Conservation (phyloP, 2,888 invertebrate species). For the Epinotia bilunana region DNA sequence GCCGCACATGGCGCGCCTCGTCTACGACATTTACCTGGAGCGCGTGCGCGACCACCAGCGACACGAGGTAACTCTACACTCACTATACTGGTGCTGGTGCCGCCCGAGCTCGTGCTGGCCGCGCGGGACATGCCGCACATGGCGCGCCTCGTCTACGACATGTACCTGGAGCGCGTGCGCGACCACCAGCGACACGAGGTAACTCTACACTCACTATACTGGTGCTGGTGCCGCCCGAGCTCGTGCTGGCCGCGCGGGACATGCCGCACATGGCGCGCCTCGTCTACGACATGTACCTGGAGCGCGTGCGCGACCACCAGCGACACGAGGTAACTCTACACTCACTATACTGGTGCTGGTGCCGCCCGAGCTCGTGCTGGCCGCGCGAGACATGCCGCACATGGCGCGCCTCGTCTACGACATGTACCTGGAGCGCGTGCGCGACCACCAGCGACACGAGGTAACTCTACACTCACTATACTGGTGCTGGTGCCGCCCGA, state of each 20-base stretch:
- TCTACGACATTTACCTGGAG: slow-evolving; percentile 95
- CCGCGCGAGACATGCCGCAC: slow-evolving; percentile 94
- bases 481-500: too few species aligned
- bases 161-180: slow-evolving; percentile 92
- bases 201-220: too few species aligned
- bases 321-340: slow-evolving; percentile 60
- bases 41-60: slow-evolving; percentile 81
- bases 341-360: slow-evolving; percentile 85
- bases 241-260: slow-evolving; percentile 84
- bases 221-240: too few species aligned
- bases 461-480: slow-evolving; percentile 73
- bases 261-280: slow-evolving; percentile 98
- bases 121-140: slow-evolving; percentile 96
- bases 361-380: slow-evolving; percentile 63
- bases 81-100: slow-evolving; percentile 86
- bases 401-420: slow-evolving; percentile 98
- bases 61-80: slow-evolving; percentile 60
- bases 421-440: slow-evolving; percentile 92
- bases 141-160: slow-evolving; percentile 97
- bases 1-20: slow-evolving; percentile 97
- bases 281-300: slow-evolving; percentile 96
- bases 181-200: slow-evolving; percentile 78
- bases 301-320: slow-evolving; percentile 83
- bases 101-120: slow-evolving; percentile 62
- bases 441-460: slow-evolving; percentile 73